Evolutionary conservation across 1,140 invertebrate genomes (phyloP).

Genomic region (Lysiphlebus fabarum): DNA sequence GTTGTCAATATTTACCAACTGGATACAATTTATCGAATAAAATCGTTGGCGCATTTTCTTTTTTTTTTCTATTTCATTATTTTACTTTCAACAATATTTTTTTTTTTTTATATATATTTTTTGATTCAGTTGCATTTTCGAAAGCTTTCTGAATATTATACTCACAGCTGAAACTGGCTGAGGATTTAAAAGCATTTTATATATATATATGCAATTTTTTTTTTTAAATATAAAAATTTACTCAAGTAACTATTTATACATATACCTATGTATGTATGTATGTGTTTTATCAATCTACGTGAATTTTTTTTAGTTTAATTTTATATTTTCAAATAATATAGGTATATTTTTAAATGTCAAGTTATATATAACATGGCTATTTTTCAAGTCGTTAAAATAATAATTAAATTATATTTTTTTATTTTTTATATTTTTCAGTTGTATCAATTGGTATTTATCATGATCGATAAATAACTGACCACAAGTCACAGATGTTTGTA

Average conservation of each 20-base stretch:
- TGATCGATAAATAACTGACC: slow-evolving; percentile 27
- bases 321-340: neutral
- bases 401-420: slow-evolving; percentile 18
- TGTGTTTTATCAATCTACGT: neutral
- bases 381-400: slow-evolving; percentile 10
- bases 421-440: slow-evolving; percentile 24
- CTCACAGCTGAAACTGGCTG: neutral
- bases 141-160: neutral
- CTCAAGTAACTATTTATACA: neutral
- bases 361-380: neutral
- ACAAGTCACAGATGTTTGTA: no score
- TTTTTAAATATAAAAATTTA: neutral
- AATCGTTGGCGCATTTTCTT: slow-evolving; percentile 1
- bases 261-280: neutral
- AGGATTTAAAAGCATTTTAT: neutral
- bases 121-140: neutral
- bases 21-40: slow-evolving; percentile 27
- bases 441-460: slow-evolving; percentile 21
- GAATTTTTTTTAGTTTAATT: no score
- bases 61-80: neutral
- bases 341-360: neutral
- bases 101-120: neutral
- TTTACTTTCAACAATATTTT: neutral
- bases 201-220: neutral
- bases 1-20: slow-evolving; percentile 29